These are phyloP conservation scores for Catharus minimus DNA, from an alignment of 2,113 vertebrate species.

Conservation along the genomic window DNA sequence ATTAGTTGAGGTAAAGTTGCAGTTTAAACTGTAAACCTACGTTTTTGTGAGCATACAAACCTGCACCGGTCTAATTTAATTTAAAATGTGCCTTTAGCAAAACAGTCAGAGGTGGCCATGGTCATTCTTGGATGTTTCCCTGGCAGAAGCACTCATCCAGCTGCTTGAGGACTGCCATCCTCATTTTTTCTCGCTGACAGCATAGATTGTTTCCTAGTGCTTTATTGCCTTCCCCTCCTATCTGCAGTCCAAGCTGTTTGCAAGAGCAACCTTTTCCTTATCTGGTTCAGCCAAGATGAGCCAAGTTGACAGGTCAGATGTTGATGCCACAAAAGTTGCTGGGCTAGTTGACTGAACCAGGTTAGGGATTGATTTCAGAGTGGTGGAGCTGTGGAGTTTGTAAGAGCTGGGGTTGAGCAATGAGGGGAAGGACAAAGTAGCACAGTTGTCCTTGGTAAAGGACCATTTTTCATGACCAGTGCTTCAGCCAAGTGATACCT, in stretches of 20 bases:
- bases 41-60: fast-evolving
- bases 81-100: not conserved
- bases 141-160: not conserved
- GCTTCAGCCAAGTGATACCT: not conserved
- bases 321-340: not conserved
- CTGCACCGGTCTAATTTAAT: not conserved
- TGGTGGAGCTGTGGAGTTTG: not conserved
- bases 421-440: not conserved
- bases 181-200: not conserved
- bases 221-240: not conserved
- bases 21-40: not conserved
- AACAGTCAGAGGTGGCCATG: not conserved
- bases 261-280: not conserved
- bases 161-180: not conserved
- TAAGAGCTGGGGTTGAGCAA: not conserved
- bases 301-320: not conserved
- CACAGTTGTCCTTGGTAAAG: not conserved
- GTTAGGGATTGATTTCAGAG: not conserved
- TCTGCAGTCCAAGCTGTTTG: not conserved
- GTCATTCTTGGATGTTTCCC: not conserved
- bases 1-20: not conserved
- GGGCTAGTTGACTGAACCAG: not conserved
- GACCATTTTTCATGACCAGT: not conserved
- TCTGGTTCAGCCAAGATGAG: not conserved
- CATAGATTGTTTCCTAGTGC: not conserved